Base-by-base conservation (phyloP, 2,888 invertebrate species). In the Balanococcus diminutus region DNA sequence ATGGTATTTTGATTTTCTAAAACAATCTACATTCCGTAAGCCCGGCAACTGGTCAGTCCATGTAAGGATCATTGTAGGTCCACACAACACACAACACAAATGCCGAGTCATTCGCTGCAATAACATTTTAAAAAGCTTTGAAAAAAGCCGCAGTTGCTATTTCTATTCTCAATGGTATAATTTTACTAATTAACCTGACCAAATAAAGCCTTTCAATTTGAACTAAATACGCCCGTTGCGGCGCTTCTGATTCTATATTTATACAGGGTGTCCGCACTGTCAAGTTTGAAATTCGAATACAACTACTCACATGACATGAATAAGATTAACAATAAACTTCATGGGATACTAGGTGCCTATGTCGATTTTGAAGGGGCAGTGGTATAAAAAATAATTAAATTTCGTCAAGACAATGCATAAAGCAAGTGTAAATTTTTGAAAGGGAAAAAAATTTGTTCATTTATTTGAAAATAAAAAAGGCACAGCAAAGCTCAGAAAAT, bases 141-240 rank as follows among this genome's bases (percentile, higher is more conserved):
- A 72, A 72, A 32, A 31, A 16, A 72, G 11, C 72, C 72, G 72
- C 72, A 72, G 11, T 31, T 31, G 72, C 72, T 32, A 3, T 31
- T n/a, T 72, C 31, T 6, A 11, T 16, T 72, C 28, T 72, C 31
- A 6, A 11, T 72, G 16, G n/a, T 28, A 16, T 28, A 56, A 56
- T 67, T 67, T 79, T 22, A 79, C 75, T 79, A 79, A 79, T 79
- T 79, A 79, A 79, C 9, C 75, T 32, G 28, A 79, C 75, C 75
- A 79, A 79, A 79, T 79, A 79, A 36, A 79, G 75, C 4, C n/a
- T 36, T 79, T 31, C 14, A 14, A 67, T 28, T 67, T 67, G 67
- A 67, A 56, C 14, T 11, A 56, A 56, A 56, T 19, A n/a, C n/a
- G 22, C 56, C 8, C 56, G 22, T 9, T 6, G 19, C 56, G 22